A percentile compares a stretch with the other conserved stretches of the same genome.
phyloP scores from a whole-genome alignment of 1,140 invertebrate genomes.

The Monochamus saltuarius region DNA sequence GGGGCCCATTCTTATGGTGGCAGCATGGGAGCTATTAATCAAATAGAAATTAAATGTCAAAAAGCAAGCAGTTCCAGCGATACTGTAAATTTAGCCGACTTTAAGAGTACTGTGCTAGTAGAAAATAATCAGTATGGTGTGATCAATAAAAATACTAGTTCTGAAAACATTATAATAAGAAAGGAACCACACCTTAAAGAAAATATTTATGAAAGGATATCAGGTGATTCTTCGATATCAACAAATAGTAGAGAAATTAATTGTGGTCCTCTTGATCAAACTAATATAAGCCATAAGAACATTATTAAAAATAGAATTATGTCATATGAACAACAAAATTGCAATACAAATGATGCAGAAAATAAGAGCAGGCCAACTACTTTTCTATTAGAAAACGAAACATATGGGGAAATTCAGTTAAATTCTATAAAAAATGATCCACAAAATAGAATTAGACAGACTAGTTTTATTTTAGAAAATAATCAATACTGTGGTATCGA shows the following conservation, averaged over 20 bases:
- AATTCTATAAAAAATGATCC: neutral
- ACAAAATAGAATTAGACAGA: neutral
- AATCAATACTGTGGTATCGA: constrained; percentile 3
- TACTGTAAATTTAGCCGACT: too few relatives aligned
- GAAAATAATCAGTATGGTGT: too few relatives aligned
- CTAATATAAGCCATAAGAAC: neutral
- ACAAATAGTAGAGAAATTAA: neutral
- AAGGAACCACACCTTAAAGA: constrained; percentile 9
- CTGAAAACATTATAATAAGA: neutral
- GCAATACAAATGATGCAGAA: too few relatives aligned
- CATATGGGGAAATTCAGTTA: neutral
- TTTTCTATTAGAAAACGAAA: constrained; percentile 3
- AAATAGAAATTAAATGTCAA: neutral
- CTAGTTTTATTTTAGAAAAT: constrained; percentile 2
- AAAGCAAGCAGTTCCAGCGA: neutral
- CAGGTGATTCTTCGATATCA: neutral
- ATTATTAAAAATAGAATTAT: neutral
- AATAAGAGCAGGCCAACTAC: neutral
- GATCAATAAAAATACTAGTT: too few relatives aligned
- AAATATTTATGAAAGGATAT: constrained; percentile 26
- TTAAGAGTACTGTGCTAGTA: too few relatives aligned
- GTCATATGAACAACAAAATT: too few relatives aligned
- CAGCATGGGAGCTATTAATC: neutral
- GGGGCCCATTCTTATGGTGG: constrained; percentile 34
- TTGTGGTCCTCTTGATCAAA: neutral